Evolutionary conservation across 2,797 vertebrate genomes (phyloP), one percentile per base, ranked within the genome.

Genomic region (Sylvilagus floridanus): DNA sequence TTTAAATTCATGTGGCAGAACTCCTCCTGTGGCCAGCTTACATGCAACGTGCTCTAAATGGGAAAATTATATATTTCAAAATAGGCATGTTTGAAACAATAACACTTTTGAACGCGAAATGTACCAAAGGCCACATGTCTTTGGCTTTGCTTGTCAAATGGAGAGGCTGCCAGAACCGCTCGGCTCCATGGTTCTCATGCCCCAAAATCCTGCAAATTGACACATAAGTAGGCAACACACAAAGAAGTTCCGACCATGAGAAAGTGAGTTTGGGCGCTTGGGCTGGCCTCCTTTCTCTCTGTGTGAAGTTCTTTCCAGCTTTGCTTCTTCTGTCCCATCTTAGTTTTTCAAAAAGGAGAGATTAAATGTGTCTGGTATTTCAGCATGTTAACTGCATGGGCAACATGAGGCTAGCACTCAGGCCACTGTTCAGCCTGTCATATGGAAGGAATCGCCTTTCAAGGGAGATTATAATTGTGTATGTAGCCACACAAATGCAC

Each of bases 51-150:
- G 82, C 88, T 97, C 97, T 84, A 94, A 50, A 68, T 98, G 94
- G 97, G 97, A 94, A 76, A 97, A 96, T 93, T 96, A 96, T 96
- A 95, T 95, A 96, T 98, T 97, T 97, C 95, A 97, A 98, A 98
- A 97, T 96, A 91, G 95, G 86, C 95, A 91, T 91, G 86, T 93
- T 97, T 92, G 94, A 96, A 87, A 97, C 95, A 96, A 91, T 95
- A 94, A 95, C 94, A 96, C 88, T 96, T 96, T 89, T 96, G 94
- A 96, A 95, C 75, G 73, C 90, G 87, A 95, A 93, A 90, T 86
- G 68, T 86, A 95, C 92, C 84, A 82, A 93, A 93, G 96, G 92
- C 92, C 93, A 73, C 96, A 96, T 92, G 90, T 95, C 95, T 96
- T 93, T 96, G 93, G 95, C 93, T 95, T 79, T 83, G 66, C 96